Evolutionary conservation across 2,888 invertebrate species (phyloP), one percentile per base, ranked within the genome.

Genomic region (Brachyptera risi): DNA sequence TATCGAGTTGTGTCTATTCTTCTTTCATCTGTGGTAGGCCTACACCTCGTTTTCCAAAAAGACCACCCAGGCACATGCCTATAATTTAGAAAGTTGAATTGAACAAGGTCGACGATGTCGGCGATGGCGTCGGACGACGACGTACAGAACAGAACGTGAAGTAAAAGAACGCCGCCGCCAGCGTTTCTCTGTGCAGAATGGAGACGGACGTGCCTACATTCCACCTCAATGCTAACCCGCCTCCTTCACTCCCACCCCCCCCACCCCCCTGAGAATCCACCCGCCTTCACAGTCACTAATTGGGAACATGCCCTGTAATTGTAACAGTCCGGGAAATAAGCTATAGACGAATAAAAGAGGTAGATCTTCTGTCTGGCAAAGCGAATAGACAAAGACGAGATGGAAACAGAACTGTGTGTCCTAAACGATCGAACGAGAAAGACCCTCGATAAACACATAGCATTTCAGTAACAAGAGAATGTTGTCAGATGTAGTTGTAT

Each of bases 261-360:
- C 19, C 19, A n/a, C 47, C 47, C 9, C 47, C 23, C n/a, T n/a
- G n/a, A n/a, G n/a, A n/a, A n/a, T n/a, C n/a, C n/a, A n/a, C n/a
- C 21, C 17, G 9, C n/a, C n/a, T 24, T 24, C 24, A 21, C 11
- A 13, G 4, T 24, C 47, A 24, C 47, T 47, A 47, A 47, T 47
- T 47, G 47, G 47, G 47, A 47, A 24, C 47, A 24, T 24, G 7
- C 21, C n/a, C 47, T 47, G 47, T 47, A 47, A 47, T 47, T 47
- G 47, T 47, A 47, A 21, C 47, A 47, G 23, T 47, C 23, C 47
- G 21, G 47, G 47, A 47, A 47, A 47, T 47, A 47, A n/a, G n/a
- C n/a, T n/a, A n/a, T n/a, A n/a, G n/a, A n/a, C 23, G 47, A 47
- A 21, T 13, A 24, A 47, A 47, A 47, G 47, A 21, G 47, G n/a